Evolutionary conservation across 2,888 invertebrate genomes (phyloP), one percentile per base, ranked within the genome.

Genomic region (Dasysyrphus albostriatus): DNA sequence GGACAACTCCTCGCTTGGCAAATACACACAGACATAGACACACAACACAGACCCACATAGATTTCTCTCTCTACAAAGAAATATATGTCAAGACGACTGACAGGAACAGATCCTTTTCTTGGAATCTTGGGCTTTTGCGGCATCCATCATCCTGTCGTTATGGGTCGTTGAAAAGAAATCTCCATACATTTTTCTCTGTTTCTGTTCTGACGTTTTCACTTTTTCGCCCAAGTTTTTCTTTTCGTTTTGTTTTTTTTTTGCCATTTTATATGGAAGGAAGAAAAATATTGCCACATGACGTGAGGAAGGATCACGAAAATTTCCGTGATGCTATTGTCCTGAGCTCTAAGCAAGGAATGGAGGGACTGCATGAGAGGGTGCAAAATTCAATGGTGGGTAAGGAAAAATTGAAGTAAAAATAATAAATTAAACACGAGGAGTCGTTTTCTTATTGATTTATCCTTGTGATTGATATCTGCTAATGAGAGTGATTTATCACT

Each of bases 21-120:
- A 72, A 12, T 19, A 70, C 65, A 72, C 51, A 37, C 42, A 72
- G 37, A 29, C 51, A 61, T 63, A 75, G 32, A 73, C 14, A 34
- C 19, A n/a, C n/a, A n/a, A n/a, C 29, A 63, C 37, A 83, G 7
- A 5, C 32, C 51, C n/a, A 61, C 58, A 58, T 6, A 19, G 7
- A 19, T 19, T 10, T 5, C 12, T 16, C 12, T 54, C 24, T 54
- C 6, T 12, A 54, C 24, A 61, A 42, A 61, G 42, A 83, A 83
- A 85, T 82, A 61, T 78, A 79, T 87, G 87, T 83, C 87, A 87
- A 79, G 87, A 83, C 87, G 44, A 83, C 87, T 87, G 87, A 87
- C 87, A 87, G 87, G 83, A 87, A 87, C 87, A 87, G 87, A 87
- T 87, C 87, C 87, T 87, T 87, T 87, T 87, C 83, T 87, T 83